A percentile compares a stretch with the other conserved stretches of the same genome.
phyloP scores from a whole-genome alignment of 1,140 invertebrate species.

The Drusus annulatus region DNA sequence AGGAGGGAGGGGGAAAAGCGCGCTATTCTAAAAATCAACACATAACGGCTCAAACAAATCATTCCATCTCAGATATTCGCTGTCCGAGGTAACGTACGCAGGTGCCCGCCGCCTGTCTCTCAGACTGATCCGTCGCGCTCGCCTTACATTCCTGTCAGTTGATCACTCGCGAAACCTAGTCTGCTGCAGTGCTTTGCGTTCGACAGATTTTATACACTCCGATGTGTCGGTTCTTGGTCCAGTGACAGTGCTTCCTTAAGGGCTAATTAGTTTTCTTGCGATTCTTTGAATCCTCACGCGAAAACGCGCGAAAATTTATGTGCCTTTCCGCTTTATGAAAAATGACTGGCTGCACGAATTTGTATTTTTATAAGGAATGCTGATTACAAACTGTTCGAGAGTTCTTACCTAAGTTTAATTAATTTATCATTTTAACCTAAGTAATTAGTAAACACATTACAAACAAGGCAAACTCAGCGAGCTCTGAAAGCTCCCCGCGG shows the following conservation, averaged over 20 bases:
- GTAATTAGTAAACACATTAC: neutral
- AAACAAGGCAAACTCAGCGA: neutral
- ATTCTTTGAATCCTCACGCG: neutral
- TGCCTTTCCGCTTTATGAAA: constrained; percentile 23
- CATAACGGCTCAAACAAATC: constrained; percentile 17
- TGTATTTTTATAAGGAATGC: neutral
- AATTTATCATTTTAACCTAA: neutral
- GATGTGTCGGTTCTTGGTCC: neutral
- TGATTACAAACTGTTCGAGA: neutral
- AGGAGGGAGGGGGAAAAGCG: constrained; percentile 3
- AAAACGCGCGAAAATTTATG: neutral
- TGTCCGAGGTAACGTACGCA: constrained; percentile 13
- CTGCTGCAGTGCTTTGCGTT: no score
- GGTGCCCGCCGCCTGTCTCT: neutral
- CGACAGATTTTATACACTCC: no score
- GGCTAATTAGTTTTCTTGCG: neutral
- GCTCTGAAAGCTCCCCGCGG: neutral
- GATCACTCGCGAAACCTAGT: neutral
- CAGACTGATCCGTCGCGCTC: neutral
- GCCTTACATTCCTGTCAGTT: no score
- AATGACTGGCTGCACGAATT: neutral
- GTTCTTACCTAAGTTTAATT: constrained; percentile 12
- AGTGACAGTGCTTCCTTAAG: neutral
- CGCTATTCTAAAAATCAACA: constrained; percentile 23
- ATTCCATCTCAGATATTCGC: constrained; percentile 25